These are phyloP conservation scores for Ptiloglossa arizonensis DNA, from an alignment of 1,140 invertebrate species.

Conservation along the genomic window DNA sequence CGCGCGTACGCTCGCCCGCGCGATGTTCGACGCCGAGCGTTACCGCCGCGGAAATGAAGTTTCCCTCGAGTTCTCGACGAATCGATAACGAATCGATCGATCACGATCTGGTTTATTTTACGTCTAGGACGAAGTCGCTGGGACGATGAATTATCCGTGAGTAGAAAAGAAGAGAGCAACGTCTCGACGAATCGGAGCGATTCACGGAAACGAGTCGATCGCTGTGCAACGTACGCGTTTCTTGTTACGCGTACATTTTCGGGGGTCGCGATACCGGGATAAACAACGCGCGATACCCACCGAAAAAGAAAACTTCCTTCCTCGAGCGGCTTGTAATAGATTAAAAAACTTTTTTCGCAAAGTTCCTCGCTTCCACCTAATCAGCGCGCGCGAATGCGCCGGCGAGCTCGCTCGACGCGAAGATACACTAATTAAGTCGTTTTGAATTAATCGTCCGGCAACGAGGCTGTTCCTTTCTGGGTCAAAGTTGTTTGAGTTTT, in stretches of 20 bases:
- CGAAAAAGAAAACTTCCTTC: background rate
- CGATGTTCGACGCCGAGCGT: too few relatives aligned
- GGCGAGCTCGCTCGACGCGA: background rate
- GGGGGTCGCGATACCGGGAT: too few relatives aligned
- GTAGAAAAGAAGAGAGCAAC: too few relatives aligned
- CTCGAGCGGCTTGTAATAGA: background rate
- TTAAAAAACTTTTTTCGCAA: slow-evolving; percentile 45
- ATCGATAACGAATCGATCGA: background rate
- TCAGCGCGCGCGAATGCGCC: slow-evolving; percentile 31
- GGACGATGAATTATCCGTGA: background rate
- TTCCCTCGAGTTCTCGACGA: background rate
- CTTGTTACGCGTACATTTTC: too few relatives aligned
- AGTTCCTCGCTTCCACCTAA: slow-evolving; percentile 38
- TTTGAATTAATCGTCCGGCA: slow-evolving; percentile 54
- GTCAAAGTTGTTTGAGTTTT: slow-evolving; percentile 61
- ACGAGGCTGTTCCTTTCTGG: slow-evolving; percentile 46
- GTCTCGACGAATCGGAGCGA: background rate
- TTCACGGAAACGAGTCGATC: too few relatives aligned
- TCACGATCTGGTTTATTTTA: background rate
- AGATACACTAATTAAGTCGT: slow-evolving; percentile 54
- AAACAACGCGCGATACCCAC: background rate
- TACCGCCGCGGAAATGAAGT: slow-evolving; percentile 3
- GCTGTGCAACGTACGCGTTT: too few relatives aligned
- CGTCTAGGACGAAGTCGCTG: background rate
- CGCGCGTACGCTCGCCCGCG: background rate